These are phyloP conservation scores for Danio tinwini DNA, from an alignment of 2,797 vertebrate genomes.

Conservation along the genomic window DNA sequence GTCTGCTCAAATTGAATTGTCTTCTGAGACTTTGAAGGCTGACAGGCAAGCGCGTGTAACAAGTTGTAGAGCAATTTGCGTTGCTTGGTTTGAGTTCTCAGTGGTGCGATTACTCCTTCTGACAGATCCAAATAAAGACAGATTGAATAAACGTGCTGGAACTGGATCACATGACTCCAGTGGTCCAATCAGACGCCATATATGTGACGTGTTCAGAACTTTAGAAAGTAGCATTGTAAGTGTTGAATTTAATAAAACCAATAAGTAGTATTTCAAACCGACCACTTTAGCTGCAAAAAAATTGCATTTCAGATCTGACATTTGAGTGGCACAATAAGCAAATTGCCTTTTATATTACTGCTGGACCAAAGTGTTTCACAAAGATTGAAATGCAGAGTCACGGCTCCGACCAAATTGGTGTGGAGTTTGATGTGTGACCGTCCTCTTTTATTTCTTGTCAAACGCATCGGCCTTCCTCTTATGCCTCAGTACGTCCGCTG, in stretches of 20 bases:
- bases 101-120: constrained; percentile 58
- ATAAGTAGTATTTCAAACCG: constrained; percentile 21
- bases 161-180: constrained; percentile 62
- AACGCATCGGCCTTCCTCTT: constrained; percentile 23
- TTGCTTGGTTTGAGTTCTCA: constrained; percentile 69
- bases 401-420: constrained; percentile 21
- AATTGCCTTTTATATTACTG: constrained; percentile 42
- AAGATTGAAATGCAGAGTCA: constrained; percentile 47
- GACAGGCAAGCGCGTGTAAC: constrained; percentile 60
- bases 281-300: constrained; percentile 27
- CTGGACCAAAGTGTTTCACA: constrained; percentile 37
- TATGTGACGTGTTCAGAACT: not conserved
- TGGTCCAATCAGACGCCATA: constrained; percentile 29
- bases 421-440: constrained; percentile 45
- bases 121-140: constrained; percentile 75
- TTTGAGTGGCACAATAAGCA: constrained; percentile 40
- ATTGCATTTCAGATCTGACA: constrained; percentile 45
- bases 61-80: constrained; percentile 59
- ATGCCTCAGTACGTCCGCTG: constrained; percentile 35
- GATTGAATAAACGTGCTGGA: constrained; percentile 73
- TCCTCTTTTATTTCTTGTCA: constrained; percentile 41
- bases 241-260: constrained; percentile 6
- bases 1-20: constrained; percentile 56
- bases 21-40: constrained; percentile 68
- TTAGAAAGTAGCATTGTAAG: constrained; percentile 13